Base-by-base conservation (phyloP, 2,113 vertebrate species). In the Rattus rattus region DNA sequence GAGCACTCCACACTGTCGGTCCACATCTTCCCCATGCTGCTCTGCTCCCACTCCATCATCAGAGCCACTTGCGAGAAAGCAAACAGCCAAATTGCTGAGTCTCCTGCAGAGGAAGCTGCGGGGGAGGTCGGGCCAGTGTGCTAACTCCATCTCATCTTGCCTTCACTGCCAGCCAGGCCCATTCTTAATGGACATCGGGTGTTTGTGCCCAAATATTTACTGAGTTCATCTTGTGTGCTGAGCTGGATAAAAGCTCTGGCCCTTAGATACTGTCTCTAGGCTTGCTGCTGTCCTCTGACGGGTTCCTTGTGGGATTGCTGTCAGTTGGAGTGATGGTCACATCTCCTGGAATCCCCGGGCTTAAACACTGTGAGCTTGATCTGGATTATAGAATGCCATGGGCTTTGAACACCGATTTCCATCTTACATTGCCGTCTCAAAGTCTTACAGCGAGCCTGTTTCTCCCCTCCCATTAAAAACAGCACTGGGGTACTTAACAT, bases 141-240 rank as follows among this genome's bases (percentile, higher is more conserved):
- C 10, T 0, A 22, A 8, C 7, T 79, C 30, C 9, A 0, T 5
- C 0, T 1, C 20, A 0, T 5, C 20, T 10, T 8, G 2, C 28
- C 36, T 52, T 56, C 13, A 8, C 49, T 0, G 3, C 7, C n/a
- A 20, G 69, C 5, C 28, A 10, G 63, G 63, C 3, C 24, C 36
- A 0, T 7, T 52, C 76, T 75, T n/a, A 5, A 14, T 33, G 89
- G 85, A 86, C 8, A 72, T 39, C 0, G 36, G 47, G 26, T 65
- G 0, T 20, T n/a, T 14, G 28, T 22, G 43, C 65, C 73, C 81
- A 22, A 22, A 39, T 67, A 72, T 47, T 81, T 59, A 39, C 63
- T 9, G 56, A 13, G 76, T 88, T 85, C 47, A 8, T 80, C 65
- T 12, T 75, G 13, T 16, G 94, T 54, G 76, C 89, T 39, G 43